phyloP scores from a whole-genome alignment of 2,113 vertebrate genomes.

The Apeltes quadracus region DNA sequence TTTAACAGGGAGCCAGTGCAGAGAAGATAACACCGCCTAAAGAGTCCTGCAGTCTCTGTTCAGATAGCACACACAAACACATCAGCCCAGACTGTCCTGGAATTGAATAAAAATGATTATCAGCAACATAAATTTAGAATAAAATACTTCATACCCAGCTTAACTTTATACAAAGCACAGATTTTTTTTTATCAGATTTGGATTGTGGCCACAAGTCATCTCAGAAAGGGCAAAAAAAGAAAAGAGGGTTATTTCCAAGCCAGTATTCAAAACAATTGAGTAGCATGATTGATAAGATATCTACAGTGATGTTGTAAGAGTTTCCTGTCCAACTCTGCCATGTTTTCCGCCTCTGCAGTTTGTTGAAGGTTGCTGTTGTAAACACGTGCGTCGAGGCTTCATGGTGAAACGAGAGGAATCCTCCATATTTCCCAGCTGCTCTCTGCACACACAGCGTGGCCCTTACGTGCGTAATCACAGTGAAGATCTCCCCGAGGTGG shows the following conservation, averaged over 20 bases:
- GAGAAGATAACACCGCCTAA: no score
- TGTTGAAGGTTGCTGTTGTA: not conserved
- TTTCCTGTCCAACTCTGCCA: not conserved
- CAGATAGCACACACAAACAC: not conserved
- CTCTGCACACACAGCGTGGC: not conserved
- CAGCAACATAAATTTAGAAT: not conserved
- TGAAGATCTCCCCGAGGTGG: slow-evolving; percentile 32
- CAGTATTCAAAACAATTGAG: not conserved
- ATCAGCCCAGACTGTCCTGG: not conserved
- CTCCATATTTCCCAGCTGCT: not conserved
- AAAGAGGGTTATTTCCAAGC: not conserved
- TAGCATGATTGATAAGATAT: not conserved
- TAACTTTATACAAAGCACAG: not conserved
- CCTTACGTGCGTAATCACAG: slow-evolving; percentile 23
- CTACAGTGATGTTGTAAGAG: not conserved
- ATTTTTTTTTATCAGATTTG: not conserved
- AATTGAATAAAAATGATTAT: not conserved
- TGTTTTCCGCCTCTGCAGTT: not conserved
- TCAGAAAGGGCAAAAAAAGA: not conserved
- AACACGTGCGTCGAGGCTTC: not conserved
- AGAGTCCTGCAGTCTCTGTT: no score
- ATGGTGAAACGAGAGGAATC: not conserved
- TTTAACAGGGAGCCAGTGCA: no score
- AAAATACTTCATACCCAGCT: not conserved
- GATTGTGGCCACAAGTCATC: not conserved